phyloP scores from a whole-genome alignment of 64 coral and sea anemone genomes.

The Stichodactyla helianthus region DNA sequence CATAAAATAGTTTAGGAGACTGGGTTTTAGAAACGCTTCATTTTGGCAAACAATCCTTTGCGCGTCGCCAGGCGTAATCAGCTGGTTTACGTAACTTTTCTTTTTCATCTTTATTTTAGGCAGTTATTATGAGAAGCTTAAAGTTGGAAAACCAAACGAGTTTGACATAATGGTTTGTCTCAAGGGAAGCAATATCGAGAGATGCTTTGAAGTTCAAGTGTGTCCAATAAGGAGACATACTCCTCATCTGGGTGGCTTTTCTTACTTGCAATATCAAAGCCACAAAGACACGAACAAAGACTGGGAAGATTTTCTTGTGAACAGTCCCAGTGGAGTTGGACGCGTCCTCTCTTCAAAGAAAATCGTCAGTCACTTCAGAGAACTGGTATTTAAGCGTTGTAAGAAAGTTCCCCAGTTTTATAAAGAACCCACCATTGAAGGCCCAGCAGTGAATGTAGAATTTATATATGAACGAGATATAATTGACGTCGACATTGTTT shows the following conservation, averaged over 20 bases:
- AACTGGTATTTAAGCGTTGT: not conserved
- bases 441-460: not conserved
- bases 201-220: not conserved
- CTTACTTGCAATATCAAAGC: not conserved
- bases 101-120: not conserved
- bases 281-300: not conserved
- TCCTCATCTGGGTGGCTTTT: not conserved
- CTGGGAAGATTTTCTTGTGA: not conserved
- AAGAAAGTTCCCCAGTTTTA: not conserved
- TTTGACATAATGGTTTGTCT: constrained; percentile 7
- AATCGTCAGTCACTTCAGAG: not conserved
- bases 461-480: not conserved
- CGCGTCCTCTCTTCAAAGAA: not conserved
- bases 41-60: too few species aligned
- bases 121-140: constrained; percentile 8
- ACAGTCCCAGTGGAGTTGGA: not conserved
- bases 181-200: not conserved
- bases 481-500: not conserved
- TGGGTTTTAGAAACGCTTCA: too few species aligned
- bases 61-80: too few species aligned
- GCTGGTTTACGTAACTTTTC: too few species aligned
- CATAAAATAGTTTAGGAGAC: too few species aligned
- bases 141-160: not conserved
- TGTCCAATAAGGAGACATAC: not conserved
- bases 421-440: not conserved